phyloP scores from a whole-genome alignment of 2,797 vertebrate genomes.

The Pristis pectinata region DNA sequence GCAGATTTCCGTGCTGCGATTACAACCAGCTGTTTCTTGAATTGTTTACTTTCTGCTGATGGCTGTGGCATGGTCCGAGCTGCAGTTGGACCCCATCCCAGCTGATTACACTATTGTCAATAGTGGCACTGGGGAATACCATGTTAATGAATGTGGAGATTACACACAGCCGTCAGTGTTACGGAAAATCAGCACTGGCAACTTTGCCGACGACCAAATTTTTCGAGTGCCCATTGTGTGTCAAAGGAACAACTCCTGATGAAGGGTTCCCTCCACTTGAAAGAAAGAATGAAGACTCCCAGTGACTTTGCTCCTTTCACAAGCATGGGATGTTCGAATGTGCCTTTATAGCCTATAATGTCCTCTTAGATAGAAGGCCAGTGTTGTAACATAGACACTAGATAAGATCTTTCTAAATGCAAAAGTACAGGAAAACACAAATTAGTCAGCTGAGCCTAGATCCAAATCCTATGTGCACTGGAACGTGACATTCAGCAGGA shows the following conservation, averaged over 20 bases:
- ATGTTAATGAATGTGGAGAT: background rate
- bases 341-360: background rate
- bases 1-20: background rate
- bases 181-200: background rate
- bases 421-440: background rate
- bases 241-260: background rate
- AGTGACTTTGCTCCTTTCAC: background rate
- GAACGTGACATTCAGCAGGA: background rate
- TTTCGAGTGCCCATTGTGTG: no score
- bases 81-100: background rate
- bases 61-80: background rate
- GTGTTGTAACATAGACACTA: background rate
- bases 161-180: background rate
- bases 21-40: slow-evolving; percentile 2
- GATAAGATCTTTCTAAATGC: background rate
- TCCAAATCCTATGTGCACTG: background rate
- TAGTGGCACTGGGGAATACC: background rate
- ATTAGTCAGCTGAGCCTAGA: background rate
- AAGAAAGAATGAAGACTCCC: background rate
- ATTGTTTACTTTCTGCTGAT: slow-evolving; percentile 31
- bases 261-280: background rate
- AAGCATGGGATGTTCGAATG: background rate
- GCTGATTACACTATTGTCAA: background rate
- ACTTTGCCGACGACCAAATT: background rate
- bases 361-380: background rate